Percentiles rank a stretch among this genome's conserved stretches.
phyloP scores from a whole-genome alignment of 2,113 vertebrate species.

The Anolis sagrei region DNA sequence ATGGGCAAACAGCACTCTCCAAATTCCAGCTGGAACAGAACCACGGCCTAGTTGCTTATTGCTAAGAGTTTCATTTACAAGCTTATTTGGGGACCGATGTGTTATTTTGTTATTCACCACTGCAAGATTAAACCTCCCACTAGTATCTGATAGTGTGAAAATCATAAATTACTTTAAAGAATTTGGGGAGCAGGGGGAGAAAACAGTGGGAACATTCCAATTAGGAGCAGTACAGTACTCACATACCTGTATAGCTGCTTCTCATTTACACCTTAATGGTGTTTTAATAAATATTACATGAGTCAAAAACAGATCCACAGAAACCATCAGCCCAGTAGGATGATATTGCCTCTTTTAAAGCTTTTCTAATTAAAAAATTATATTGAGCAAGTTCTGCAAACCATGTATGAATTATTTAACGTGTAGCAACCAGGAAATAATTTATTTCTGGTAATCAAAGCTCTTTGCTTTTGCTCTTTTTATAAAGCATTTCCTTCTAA shows the following conservation, averaged over 20 bases:
- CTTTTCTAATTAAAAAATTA: conserved; percentile 51
- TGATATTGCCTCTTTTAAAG: conserved; percentile 48
- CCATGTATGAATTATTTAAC: conserved; percentile 48
- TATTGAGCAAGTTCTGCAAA: conserved; percentile 33
- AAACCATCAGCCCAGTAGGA: conserved; percentile 25
- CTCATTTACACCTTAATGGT: conserved; percentile 64
- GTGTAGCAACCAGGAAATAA: conserved; percentile 8
- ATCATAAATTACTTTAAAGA: conserved; percentile 55
- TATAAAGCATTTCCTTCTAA: not conserved
- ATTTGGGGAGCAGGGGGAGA: conserved; percentile 21
- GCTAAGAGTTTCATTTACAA: conserved; percentile 35
- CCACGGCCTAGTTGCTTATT: conserved; percentile 10
- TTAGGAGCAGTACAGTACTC: conserved; percentile 50
- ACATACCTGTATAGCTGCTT: conserved; percentile 46
- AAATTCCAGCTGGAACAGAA: conserved; percentile 31
- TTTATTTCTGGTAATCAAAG: not conserved
- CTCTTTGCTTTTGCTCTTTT: not conserved
- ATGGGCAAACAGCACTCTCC: conserved; percentile 14
- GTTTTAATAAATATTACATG: conserved; percentile 63
- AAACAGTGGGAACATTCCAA: conserved; percentile 66
- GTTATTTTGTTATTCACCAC: conserved; percentile 45
- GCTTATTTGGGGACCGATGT: conserved; percentile 37
- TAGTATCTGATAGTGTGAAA: conserved; percentile 49
- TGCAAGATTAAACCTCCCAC: conserved; percentile 48
- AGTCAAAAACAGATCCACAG: conserved; percentile 45